Evolutionary conservation across 2,113 vertebrate species (phyloP).

Genomic region (Danionella cerebrum): DNA sequence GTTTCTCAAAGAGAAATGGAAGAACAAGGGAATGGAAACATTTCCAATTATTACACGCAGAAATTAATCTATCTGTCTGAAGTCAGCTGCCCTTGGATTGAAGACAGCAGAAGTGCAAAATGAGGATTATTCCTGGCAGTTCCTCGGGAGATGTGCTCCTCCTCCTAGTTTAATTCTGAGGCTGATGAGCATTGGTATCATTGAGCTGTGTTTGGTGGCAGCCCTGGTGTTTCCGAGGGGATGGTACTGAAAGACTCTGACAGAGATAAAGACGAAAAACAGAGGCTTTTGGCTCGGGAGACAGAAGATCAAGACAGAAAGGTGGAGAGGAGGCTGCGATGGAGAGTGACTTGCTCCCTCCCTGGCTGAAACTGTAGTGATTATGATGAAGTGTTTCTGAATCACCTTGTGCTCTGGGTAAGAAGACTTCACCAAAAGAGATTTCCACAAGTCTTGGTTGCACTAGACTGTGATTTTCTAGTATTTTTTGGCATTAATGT

Average conservation of each 20-base stretch:
- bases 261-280: slow-evolving; percentile 1
- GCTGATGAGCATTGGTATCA: neutral
- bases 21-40: neutral
- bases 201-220: slow-evolving; percentile 7
- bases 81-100: neutral
- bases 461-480: neutral
- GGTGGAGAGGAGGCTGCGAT: neutral
- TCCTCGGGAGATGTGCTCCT: slow-evolving; percentile 9
- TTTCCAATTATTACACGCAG: slow-evolving; percentile 8
- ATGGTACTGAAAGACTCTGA: slow-evolving; percentile 14
- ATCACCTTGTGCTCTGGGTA: neutral
- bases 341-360: neutral
- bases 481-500: too few species aligned
- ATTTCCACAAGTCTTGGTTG: neutral
- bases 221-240: neutral
- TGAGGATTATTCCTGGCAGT: neutral
- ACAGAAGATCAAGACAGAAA: slow-evolving; percentile 16
- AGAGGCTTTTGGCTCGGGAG: slow-evolving; percentile 5
- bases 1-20: neutral
- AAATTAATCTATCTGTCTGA: neutral
- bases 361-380: neutral
- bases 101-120: neutral
- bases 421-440: neutral
- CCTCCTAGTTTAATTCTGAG: slow-evolving; percentile 5
- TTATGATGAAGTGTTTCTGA: neutral